Conservation (phyloP, 2,888 invertebrate species). For the Eudasyphora cyanicolor region DNA sequence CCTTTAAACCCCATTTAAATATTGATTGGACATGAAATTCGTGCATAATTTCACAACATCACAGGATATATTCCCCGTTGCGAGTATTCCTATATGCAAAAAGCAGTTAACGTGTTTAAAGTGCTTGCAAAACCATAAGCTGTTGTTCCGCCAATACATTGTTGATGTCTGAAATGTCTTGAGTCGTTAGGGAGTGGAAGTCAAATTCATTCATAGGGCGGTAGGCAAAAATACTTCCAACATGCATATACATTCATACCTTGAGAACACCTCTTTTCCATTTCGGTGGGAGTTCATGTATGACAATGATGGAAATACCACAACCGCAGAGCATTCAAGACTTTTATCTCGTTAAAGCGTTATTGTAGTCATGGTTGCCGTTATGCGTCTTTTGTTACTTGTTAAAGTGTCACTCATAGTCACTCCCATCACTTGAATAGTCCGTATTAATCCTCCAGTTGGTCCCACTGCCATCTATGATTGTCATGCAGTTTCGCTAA, state of each 20-base stretch:
- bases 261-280: background rate
- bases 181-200: background rate
- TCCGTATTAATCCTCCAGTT: background rate
- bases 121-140: background rate
- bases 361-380: background rate
- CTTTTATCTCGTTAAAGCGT: slow-evolving; percentile 7
- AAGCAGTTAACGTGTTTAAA: too few relatives aligned
- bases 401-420: background rate
- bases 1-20: too few relatives aligned
- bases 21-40: too few relatives aligned
- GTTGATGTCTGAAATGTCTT: background rate
- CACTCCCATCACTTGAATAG: too few relatives aligned
- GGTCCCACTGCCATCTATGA: background rate
- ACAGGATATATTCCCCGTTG: too few relatives aligned
- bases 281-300: background rate
- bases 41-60: too few relatives aligned
- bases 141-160: background rate
- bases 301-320: background rate
- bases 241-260: background rate
- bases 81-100: too few relatives aligned
- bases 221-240: too few relatives aligned
- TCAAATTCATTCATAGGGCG: too few relatives aligned
- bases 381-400: background rate
- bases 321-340: background rate
- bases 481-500: background rate